Conservation (phyloP, 2,797 vertebrate species). For the Catamblyrhynchus diadema region DNA sequence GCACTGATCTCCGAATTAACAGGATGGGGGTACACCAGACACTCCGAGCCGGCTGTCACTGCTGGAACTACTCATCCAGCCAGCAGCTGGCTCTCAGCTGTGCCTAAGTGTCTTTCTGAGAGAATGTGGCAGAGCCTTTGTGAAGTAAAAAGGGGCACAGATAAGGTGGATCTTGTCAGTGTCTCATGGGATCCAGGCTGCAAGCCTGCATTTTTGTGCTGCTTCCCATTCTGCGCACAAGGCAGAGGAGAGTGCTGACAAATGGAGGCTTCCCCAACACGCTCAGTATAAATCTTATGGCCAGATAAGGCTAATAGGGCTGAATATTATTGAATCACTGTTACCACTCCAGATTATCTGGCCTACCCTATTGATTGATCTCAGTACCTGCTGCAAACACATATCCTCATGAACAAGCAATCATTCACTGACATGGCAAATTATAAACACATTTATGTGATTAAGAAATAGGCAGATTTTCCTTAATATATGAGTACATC, state of each 20-base stretch:
- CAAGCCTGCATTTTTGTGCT: not conserved
- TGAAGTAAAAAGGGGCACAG: not conserved
- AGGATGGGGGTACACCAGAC: not conserved
- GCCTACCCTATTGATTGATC: not conserved
- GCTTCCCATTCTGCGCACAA: not conserved
- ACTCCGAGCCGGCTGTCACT: accelerated
- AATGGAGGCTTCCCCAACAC: not conserved
- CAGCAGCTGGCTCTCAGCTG: not conserved
- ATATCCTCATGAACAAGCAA: not conserved
- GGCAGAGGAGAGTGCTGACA: not conserved
- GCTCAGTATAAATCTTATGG: not conserved
- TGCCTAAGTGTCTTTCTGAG: not conserved
- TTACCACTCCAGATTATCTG: not conserved
- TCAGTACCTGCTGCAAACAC: not conserved
- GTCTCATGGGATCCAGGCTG: not conserved
- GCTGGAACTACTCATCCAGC: not conserved
- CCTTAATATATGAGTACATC: not conserved
- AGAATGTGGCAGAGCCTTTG: not conserved
- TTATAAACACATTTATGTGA: not conserved
- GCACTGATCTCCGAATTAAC: not conserved
- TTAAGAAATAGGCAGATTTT: not conserved
- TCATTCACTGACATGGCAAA: not conserved
- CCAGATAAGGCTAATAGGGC: not conserved
- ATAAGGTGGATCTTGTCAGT: not conserved
- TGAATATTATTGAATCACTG: not conserved